Base-by-base conservation (phyloP, 2,113 vertebrate species). In the Lethenteron reissneri region DNA sequence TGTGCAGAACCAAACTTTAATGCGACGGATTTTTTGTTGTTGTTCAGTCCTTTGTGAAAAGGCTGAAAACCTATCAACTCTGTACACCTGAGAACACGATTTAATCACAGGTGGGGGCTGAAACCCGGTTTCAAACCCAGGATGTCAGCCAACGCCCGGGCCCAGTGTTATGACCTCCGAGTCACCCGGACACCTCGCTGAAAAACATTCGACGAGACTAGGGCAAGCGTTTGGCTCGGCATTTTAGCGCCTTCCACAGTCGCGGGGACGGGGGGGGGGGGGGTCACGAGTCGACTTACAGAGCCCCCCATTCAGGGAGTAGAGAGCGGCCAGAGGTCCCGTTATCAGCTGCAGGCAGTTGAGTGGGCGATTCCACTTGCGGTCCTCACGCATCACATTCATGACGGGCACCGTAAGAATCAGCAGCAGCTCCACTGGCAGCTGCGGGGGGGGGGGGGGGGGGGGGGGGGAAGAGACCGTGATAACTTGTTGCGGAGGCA, bases 301-400 rank as follows among this genome's bases (percentile, higher is more conserved):
- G 19, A 69, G 1, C 13, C 92, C 94, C 0, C 91, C 90, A 72
- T 88, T 85, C 56, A 97, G 81, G 15, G 84, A 79, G 58, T 97
- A 80, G 71, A 90, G 0, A n/a, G 85, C 85, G 74, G 85, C 75
- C 74, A 97, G 70, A 4, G 90, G 86, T 73, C 85, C 83, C 41
- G 84, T 83, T 71, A 85, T 56, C 12, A 97, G 56, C 11, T 99
- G 94, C 57, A 97, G 78, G 74, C 87, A 95, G 82, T 99, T 99
- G 41, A 99, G 82, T 5, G 94, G 92, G 11, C 92, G 87, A 60
- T 84, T 89, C 92, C 94, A 99, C 82, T 99, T 96, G 73, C 73
- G 79, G 72, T 92, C 88, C 0, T 95, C 88, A 79, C 83, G 84
- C 81, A 94, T 90, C 0, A 86, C 86, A 75, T 99, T 91, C 60